Conservation (phyloP, 2,888 invertebrate species). For the Diaphora mendica region DNA sequence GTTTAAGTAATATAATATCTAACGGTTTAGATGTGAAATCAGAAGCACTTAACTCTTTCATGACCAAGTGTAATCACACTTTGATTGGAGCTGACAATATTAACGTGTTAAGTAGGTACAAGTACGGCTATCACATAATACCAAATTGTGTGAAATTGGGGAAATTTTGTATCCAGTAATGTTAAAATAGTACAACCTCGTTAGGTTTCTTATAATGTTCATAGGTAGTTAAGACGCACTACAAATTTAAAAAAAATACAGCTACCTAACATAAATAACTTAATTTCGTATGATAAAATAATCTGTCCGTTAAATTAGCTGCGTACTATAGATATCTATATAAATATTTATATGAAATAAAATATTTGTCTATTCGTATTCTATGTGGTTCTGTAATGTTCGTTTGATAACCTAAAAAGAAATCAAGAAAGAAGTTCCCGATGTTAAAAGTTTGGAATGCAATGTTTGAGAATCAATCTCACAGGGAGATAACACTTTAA, state of each 20-base stretch:
- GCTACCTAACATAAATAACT: neutral
- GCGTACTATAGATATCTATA: neutral
- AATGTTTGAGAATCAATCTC: neutral
- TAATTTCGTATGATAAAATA: neutral
- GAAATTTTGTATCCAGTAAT: neutral
- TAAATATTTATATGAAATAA: neutral
- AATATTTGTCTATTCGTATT: neutral
- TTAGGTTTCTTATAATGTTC: neutral
- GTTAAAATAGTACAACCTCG: neutral
- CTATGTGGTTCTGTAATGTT: neutral
- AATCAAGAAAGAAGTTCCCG: neutral
- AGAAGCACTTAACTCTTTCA: neutral
- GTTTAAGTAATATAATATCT: conserved; percentile 12
- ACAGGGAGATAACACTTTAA: neutral
- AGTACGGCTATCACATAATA: neutral
- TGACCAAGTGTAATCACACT: conserved; percentile 5
- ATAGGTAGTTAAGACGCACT: neutral
- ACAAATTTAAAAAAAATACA: neutral
- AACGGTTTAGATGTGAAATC: conserved; percentile 10
- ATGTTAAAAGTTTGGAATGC: neutral
- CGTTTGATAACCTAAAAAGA: neutral
- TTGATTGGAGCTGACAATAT: neutral
- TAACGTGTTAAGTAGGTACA: neutral
- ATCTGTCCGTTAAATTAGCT: neutral
- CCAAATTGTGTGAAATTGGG: conserved; percentile 1